phyloP scores from a whole-genome alignment of 2,888 invertebrate species.

The Atethmia centrago region DNA sequence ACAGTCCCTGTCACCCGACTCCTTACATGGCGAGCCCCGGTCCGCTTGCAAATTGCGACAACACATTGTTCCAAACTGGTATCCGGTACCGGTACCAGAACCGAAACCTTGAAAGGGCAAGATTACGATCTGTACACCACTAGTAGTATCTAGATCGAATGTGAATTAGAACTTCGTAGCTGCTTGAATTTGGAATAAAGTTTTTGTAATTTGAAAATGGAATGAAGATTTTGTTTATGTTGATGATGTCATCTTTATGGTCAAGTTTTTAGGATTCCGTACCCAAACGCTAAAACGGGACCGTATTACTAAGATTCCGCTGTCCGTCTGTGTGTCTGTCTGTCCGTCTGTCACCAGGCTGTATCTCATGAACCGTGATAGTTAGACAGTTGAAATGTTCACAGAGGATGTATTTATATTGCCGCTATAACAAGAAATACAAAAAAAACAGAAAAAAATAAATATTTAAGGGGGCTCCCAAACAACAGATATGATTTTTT shows the following conservation, averaged over 20 bases:
- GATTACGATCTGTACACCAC: conserved; percentile 72
- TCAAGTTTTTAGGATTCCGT: too few relatives aligned
- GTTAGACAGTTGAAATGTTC: too few relatives aligned
- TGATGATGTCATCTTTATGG: conserved; percentile 5
- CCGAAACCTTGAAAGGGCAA: conserved; percentile 66
- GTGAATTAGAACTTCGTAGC: conserved; percentile 61
- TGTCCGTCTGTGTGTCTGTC: too few relatives aligned
- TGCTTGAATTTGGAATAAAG: conserved; percentile 46
- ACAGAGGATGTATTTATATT: too few relatives aligned
- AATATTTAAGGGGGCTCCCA: too few relatives aligned
- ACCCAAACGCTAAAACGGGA: too few relatives aligned
- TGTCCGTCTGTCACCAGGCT: too few relatives aligned
- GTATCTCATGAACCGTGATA: too few relatives aligned
- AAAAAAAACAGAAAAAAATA: too few relatives aligned
- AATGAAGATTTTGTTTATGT: conserved; percentile 18
- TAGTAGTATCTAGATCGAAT: conserved; percentile 66
- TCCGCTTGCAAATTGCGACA: conserved; percentile 89
- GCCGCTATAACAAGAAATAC: too few relatives aligned
- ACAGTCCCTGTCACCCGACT: conserved; percentile 56
- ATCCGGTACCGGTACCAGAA: conserved; percentile 59
- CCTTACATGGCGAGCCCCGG: conserved; percentile 83
- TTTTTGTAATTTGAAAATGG: conserved; percentile 49
- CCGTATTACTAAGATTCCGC: too few relatives aligned
- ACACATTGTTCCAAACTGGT: conserved; percentile 84
- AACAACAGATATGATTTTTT: too few relatives aligned